Percentiles rank a stretch among this genome's conserved stretches.
Evolutionary conservation across 2,113 vertebrate species (phyloP).

Genomic region (Herpailurus yagouaroundi): DNA sequence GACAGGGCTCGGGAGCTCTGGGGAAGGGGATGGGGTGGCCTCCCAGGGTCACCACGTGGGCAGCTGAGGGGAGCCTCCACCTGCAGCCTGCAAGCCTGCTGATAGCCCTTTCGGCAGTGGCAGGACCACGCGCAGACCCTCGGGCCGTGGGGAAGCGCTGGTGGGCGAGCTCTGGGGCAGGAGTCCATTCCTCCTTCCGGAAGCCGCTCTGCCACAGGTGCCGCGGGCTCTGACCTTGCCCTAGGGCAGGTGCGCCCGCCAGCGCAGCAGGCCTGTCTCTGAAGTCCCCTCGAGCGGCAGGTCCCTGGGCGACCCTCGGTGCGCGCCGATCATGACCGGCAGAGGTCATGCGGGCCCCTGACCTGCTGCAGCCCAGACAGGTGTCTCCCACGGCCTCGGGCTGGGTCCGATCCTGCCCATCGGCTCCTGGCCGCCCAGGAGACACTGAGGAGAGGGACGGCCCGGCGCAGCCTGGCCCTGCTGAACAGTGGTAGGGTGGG

Average conservation of each 20-base stretch:
- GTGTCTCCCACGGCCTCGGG: background rate
- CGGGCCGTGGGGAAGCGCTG: background rate
- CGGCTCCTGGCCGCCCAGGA: background rate
- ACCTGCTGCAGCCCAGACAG: background rate
- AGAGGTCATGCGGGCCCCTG: accelerated
- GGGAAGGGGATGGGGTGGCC: background rate
- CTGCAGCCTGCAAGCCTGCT: background rate
- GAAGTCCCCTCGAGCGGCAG: accelerated
- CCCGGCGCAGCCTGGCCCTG: background rate
- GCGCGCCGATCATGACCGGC: background rate
- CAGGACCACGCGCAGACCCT: background rate
- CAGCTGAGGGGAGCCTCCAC: background rate
- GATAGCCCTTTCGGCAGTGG: too few relatives aligned
- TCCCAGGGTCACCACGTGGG: background rate
- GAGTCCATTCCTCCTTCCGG: background rate
- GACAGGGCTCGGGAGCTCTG: background rate
- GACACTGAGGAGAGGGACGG: background rate
- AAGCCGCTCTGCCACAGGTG: background rate
- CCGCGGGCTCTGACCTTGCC: background rate
- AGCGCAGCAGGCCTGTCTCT: accelerated
- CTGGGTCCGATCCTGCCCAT: background rate
- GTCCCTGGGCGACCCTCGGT: background rate
- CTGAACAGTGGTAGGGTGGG: background rate
- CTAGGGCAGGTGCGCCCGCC: accelerated
- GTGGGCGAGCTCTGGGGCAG: background rate